phyloP scores from a whole-genome alignment of 2,113 vertebrate genomes.

The Tapirus terrestris region DNA sequence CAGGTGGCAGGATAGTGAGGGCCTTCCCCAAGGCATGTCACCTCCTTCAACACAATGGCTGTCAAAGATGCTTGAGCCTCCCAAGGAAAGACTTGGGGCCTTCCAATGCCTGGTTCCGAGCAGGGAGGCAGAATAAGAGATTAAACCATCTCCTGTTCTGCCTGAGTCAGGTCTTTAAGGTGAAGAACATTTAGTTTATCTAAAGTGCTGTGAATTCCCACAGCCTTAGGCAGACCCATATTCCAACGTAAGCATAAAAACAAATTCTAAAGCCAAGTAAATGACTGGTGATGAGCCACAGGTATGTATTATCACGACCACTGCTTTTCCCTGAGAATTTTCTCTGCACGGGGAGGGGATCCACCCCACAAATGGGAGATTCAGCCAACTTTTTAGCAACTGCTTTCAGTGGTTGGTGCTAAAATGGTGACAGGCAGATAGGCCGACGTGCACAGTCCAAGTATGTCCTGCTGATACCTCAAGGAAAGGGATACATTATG shows the following conservation, averaged over 20 bases:
- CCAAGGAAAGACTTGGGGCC: not conserved
- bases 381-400: not conserved
- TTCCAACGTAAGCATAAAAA: slow-evolving; percentile 61
- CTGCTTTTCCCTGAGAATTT: slow-evolving; percentile 1
- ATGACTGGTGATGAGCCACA: slow-evolving; percentile 65
- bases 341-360: not conserved
- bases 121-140: not conserved
- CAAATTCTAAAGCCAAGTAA: slow-evolving; percentile 74
- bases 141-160: not conserved
- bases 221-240: slow-evolving; percentile 55
- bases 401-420: not conserved
- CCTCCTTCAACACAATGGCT: not conserved
- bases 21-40: not conserved
- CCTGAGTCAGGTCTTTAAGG: slow-evolving; percentile 51
- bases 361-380: not conserved
- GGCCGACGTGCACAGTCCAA: not conserved
- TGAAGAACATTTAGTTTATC: slow-evolving; percentile 63
- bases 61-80: not conserved
- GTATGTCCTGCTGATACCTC: not conserved
- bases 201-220: slow-evolving; percentile 61
- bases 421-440: not conserved
- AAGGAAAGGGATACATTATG: accelerated
- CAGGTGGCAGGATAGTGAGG: not conserved
- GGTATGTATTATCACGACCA: slow-evolving; percentile 49
- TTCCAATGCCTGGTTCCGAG: not conserved